These are phyloP conservation scores for Spodoptera picta DNA, from an alignment of 2,888 invertebrate species.

Conservation along the genomic window DNA sequence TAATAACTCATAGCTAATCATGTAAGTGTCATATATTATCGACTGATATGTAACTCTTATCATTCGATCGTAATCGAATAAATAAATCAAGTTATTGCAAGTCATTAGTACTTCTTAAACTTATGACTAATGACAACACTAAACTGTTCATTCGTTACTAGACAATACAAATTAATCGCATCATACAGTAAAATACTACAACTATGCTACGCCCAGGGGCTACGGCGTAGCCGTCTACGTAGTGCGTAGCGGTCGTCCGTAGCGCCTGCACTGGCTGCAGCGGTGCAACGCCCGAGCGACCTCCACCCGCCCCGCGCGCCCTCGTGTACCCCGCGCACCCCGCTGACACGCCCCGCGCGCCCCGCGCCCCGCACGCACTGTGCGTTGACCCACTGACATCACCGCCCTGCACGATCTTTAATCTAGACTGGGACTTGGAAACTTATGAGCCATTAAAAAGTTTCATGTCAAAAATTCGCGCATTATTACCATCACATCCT, in stretches of 20 bases:
- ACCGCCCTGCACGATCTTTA: slow-evolving; percentile 86
- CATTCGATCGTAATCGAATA: slow-evolving; percentile 15
- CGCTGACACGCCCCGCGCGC: slow-evolving; percentile 57
- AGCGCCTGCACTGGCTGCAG: slow-evolving; percentile 81
- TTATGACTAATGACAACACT: slow-evolving; percentile 23
- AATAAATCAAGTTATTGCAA: slow-evolving; percentile 19
- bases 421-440: slow-evolving; percentile 76
- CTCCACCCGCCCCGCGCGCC: slow-evolving; percentile 55
- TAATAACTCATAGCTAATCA: slow-evolving; percentile 39
- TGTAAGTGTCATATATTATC: slow-evolving; percentile 13
- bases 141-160: slow-evolving; percentile 34
- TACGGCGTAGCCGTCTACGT: slow-evolving; percentile 69
- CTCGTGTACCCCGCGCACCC: slow-evolving; percentile 46
- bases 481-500: slow-evolving; percentile 43
- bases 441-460: slow-evolving; percentile 61
- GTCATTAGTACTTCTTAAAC: neutral
- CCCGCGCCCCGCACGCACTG: slow-evolving; percentile 81
- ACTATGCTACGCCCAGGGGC: slow-evolving; percentile 56
- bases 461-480: slow-evolving; percentile 40
- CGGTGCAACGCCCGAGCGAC: slow-evolving; percentile 82
- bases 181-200: slow-evolving; percentile 45
- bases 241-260: slow-evolving; percentile 74
- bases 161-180: slow-evolving; percentile 25
- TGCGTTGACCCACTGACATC: slow-evolving; percentile 88
- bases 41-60: slow-evolving; percentile 9